Conservation (phyloP, 2,888 invertebrate species). For the Eledona agricola region DNA sequence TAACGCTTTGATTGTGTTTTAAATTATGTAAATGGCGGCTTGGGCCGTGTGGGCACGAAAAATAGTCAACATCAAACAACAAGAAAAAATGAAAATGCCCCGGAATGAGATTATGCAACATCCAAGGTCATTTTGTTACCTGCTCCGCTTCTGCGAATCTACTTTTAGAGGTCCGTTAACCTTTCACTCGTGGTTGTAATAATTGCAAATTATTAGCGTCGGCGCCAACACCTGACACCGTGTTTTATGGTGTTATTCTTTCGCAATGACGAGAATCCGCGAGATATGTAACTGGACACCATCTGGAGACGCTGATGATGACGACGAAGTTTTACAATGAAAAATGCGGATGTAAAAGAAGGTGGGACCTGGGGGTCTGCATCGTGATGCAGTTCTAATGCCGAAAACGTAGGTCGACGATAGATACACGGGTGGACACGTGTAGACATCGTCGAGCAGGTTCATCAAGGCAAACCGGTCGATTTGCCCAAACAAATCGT, state of each 20-base stretch:
- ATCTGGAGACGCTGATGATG: too few relatives aligned
- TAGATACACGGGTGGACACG: constrained; percentile 31
- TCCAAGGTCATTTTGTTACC: constrained; percentile 46
- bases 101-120: constrained; percentile 40
- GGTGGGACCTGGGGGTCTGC: too few relatives aligned
- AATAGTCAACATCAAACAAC: constrained; percentile 9
- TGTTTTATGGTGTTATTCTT: constrained; percentile 33
- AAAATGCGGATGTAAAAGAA: too few relatives aligned
- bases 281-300: too few relatives aligned
- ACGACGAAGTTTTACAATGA: too few relatives aligned
- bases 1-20: constrained; percentile 27
- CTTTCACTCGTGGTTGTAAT: constrained; percentile 40
- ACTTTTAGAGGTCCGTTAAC: constrained; percentile 47
- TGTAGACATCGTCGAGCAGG: constrained; percentile 36
- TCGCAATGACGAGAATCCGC: too few relatives aligned
- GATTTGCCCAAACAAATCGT: constrained; percentile 39
- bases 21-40: constrained; percentile 28
- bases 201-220: constrained; percentile 35
- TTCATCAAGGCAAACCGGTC: constrained; percentile 39
- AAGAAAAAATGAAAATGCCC: constrained; percentile 20
- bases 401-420: constrained; percentile 22
- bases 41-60: constrained; percentile 22
- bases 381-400: constrained; percentile 32
- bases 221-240: constrained; percentile 35
- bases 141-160: constrained; percentile 45